Base-by-base conservation (phyloP, 2,888 invertebrate genomes). In the Zygaena filipendulae region DNA sequence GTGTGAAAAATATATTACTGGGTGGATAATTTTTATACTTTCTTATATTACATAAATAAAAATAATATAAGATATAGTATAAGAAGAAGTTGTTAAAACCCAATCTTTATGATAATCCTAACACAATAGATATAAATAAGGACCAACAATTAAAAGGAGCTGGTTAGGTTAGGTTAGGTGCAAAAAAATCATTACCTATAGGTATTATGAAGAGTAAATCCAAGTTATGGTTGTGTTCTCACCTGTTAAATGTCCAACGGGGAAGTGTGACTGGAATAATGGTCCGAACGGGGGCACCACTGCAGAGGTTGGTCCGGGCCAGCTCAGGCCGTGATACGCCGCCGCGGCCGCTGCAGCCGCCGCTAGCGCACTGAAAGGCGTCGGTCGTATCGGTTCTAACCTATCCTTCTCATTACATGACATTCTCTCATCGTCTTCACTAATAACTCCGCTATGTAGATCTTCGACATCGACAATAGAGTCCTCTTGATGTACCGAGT, bases 401-500 rank as follows among this genome's bases (percentile, higher is more conserved):
- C 64, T 66, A 30, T 74, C 64, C 39, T 72, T 71, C 31, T 68
- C 70, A 23, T 47, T 54, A 21, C 49, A 45, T 21, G 59, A 54
- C 32, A 52, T 50, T 41, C 71, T 56, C 29, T 77, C 77, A 24
- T 79, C 77, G 30, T 81, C 79, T 41, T 82, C 82, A 49, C 74
- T 74, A 29, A 58, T 58, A 8, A 43, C 45, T 25, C 85, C 85
- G 35, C 84, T 83, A 49, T 85, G 85, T 51, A 90, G 69, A 49
- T 91, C 91, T 59, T 91, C 91, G 8, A 91, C 91, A 55, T 92
- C 91, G 8, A 91, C 90, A 50, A 87, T 82, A 25, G 87, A 87
- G 42, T 85, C 85, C 39, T 81, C 82, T 27, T 83, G 87, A 35
- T 86, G 85, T 32, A 90, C 88, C 4, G 87, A 87, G 49, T 90